Evolutionary conservation across 2,797 vertebrate species (phyloP), one percentile per base, ranked within the genome.

Genomic region (Phoebastria nigripes): DNA sequence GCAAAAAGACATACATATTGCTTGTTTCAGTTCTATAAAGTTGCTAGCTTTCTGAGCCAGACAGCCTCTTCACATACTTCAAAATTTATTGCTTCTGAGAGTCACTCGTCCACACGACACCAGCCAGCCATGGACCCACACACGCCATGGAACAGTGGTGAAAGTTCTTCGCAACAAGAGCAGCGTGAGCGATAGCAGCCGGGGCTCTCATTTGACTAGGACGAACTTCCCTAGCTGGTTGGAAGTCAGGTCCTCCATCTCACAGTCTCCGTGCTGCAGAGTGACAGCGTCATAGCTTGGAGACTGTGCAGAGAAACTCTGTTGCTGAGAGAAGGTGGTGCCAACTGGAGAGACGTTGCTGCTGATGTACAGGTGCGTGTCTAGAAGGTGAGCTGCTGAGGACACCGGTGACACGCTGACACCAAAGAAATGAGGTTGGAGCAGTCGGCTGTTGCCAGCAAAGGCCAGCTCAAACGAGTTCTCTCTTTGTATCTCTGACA

Each of bases 351-450:
- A 35, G 54, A 24, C 95, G 71, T 31, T 94, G 98, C 94, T 87
- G 97, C 99, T 99, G 98, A 99, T 99, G 98, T 98, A 98, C 85
- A 99, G 98, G 58, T 98, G 99, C 15, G 99, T 90, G 96, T 99
- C 99, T 24, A 99, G 98, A 17, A 99, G 99, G 95, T 98, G 99
- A 73, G 99, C 98, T 10, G 99, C 98, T 1, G 99, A 99, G 31
- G 98, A 98, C 97, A 98, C 99, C 0, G 99, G 98, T 12, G 99
- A 97, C 95, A 98, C 93, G 76, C 97, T 81, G 84, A 98, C n/a
- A 8, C 97, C 97, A 9, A 98, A 94, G 78, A 99, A 98, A 24
- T 97, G 99, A 49, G 99, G 98, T 62, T 98, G 99, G 13, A 99
- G 98, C 62, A 99, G 98, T 33, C 98, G 98, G 95, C 98, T 95